Conservation (phyloP, 2,113 vertebrate genomes). For the Furnarius figulus region DNA sequence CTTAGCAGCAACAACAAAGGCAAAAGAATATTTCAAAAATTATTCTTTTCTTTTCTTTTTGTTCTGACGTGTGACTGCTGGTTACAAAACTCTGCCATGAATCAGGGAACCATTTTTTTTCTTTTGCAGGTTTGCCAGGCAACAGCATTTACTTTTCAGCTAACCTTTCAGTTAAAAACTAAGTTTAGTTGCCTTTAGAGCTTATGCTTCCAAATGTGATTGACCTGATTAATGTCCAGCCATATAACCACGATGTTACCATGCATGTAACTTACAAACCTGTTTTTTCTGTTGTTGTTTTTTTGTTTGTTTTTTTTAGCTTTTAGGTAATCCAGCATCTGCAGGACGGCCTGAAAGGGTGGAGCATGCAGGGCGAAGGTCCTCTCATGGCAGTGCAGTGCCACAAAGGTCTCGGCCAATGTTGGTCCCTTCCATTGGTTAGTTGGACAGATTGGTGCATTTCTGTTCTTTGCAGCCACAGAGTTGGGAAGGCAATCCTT, state of each 20-base stretch:
- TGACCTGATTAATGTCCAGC: conserved; percentile 5
- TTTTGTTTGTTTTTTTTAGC: conserved; percentile 72
- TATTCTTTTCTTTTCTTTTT: conserved; percentile 58
- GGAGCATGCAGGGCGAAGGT: conserved; percentile 83
- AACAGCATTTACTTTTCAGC: conserved; percentile 71
- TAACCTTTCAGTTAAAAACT: conserved; percentile 87
- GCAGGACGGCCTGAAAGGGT: conserved; percentile 81
- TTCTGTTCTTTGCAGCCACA: not conserved
- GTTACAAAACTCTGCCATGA: conserved; percentile 53
- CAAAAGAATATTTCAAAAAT: conserved; percentile 65
- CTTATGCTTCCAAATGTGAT: conserved; percentile 64
- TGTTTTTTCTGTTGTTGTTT: conserved; percentile 65
- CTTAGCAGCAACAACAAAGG: conserved; percentile 69
- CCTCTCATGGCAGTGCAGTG: conserved; percentile 77
- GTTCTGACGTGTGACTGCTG: conserved; percentile 54
- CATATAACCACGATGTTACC: not conserved
- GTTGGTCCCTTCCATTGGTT: conserved; percentile 89
- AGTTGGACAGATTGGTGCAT: conserved; percentile 73
- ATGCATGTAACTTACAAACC: conserved; percentile 1
- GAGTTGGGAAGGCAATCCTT: not conserved
- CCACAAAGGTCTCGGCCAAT: conserved; percentile 81
- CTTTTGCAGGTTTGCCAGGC: conserved; percentile 61
- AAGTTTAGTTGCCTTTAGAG: conserved; percentile 84
- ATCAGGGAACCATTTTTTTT: conserved; percentile 13
- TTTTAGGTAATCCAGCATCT: conserved; percentile 88